These are phyloP conservation scores for Argyrosomus regius DNA, from an alignment of 2,797 vertebrate genomes.

Conservation along the genomic window DNA sequence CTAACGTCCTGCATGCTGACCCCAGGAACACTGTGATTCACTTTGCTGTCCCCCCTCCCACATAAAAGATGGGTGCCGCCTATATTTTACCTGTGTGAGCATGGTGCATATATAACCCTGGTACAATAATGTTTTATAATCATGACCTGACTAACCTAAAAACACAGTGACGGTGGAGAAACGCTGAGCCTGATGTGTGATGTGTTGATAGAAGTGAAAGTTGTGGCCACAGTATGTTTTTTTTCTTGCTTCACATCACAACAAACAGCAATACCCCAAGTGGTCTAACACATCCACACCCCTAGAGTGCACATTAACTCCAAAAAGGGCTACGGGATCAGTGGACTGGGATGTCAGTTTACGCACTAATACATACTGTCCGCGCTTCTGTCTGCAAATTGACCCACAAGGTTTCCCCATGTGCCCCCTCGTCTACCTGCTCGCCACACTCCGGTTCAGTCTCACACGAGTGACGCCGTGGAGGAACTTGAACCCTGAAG, in stretches of 20 bases:
- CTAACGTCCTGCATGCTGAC: conserved; percentile 76
- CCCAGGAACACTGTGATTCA: conserved; percentile 81
- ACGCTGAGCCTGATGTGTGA: conserved; percentile 15
- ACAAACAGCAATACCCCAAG: conserved; percentile 71
- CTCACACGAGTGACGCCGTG: conserved; percentile 12
- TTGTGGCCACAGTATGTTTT: conserved; percentile 18
- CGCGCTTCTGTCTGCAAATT: conserved; percentile 38
- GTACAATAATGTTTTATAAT: conserved; percentile 40
- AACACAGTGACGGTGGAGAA: conserved; percentile 28
- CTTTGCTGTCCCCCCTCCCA: conserved; percentile 46
- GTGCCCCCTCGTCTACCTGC: background rate
- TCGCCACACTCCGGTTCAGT: conserved; percentile 5
- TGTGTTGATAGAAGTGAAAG: conserved; percentile 7
- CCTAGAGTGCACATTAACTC: conserved; percentile 67
- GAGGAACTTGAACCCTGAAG: conserved; percentile 37
- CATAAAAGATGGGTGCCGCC: conserved; percentile 57
- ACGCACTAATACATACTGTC: conserved; percentile 47
- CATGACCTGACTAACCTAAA: conserved; percentile 27
- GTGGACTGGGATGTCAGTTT: conserved; percentile 68
- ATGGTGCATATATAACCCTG: conserved; percentile 65
- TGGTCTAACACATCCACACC: conserved; percentile 37
- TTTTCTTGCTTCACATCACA: conserved; percentile 43
- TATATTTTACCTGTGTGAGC: conserved; percentile 62
- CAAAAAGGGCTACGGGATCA: conserved; percentile 79
- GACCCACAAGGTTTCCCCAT: conserved; percentile 6